Evolutionary conservation across 2,113 vertebrate species (phyloP).

Genomic region (Pantherophis guttatus): DNA sequence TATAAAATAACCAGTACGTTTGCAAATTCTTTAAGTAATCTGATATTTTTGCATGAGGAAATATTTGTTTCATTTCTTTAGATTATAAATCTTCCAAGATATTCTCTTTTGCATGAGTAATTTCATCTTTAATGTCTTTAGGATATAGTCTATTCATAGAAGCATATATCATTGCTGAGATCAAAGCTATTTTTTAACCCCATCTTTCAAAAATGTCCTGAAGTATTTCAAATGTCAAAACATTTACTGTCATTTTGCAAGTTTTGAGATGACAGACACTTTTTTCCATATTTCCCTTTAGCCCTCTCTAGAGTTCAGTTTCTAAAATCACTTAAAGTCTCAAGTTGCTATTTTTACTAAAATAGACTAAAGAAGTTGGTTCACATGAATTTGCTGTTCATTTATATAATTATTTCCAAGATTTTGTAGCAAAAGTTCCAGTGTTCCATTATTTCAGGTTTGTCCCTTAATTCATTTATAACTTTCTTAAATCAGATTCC

Average conservation of each 20-base stretch:
- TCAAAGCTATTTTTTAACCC: neutral
- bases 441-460: neutral
- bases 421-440: neutral
- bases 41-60: neutral
- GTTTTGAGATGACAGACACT: neutral
- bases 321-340: neutral
- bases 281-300: neutral
- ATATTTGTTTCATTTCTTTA: neutral
- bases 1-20: neutral
- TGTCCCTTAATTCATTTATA: neutral
- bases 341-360: neutral
- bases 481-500: neutral
- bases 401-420: neutral
- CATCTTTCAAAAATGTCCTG: neutral
- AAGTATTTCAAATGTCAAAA: neutral
- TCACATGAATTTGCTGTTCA: neutral
- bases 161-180: neutral
- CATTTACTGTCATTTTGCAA: neutral
- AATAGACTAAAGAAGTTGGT: neutral
- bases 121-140: neutral
- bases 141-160: neutral
- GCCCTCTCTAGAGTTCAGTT: neutral
- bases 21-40: neutral
- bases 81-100: neutral
- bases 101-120: neutral